Evolutionary conservation across 1,140 invertebrate species (phyloP).

Genomic region (Drosophila novamexicana): DNA sequence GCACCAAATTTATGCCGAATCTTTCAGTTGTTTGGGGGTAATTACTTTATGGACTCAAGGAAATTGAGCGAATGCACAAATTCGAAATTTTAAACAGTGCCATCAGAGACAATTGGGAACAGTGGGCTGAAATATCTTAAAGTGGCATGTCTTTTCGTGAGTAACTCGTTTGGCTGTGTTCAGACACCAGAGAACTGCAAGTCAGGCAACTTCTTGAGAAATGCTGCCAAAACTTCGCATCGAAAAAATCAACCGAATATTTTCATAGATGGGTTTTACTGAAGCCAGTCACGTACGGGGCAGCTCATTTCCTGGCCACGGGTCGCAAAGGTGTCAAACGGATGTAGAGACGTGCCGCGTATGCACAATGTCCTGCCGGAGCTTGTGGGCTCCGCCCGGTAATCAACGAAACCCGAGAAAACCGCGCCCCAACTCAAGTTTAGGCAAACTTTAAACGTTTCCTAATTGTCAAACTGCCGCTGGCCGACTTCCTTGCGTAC

Average conservation of each 20-base stretch:
- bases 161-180: slow-evolving; percentile 15
- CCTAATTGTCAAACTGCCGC: slow-evolving; percentile 77
- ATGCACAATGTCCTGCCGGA: slow-evolving; percentile 66
- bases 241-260: slow-evolving; percentile 44
- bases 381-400: slow-evolving; percentile 19
- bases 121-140: slow-evolving; percentile 42
- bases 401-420: slow-evolving; percentile 50
- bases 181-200: background rate
- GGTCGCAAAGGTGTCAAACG: slow-evolving; percentile 78
- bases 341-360: slow-evolving; percentile 76
- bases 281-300: slow-evolving; percentile 78
- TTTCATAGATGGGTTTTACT: slow-evolving; percentile 22
- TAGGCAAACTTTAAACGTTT: slow-evolving; percentile 75
- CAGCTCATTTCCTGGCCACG: slow-evolving; percentile 78
- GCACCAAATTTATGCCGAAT: slow-evolving; percentile 69
- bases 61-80: slow-evolving; percentile 83
- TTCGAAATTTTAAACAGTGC: slow-evolving; percentile 77
- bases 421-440: slow-evolving; percentile 46
- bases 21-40: slow-evolving; percentile 63
- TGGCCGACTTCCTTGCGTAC: slow-evolving; percentile 28
- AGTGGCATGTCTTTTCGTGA: slow-evolving; percentile 2
- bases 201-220: slow-evolving; percentile 23
- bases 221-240: slow-evolving; percentile 33
- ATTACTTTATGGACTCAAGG: slow-evolving; percentile 80
- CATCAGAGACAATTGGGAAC: background rate